Percentiles rank a stretch among this genome's conserved stretches.
Conservation (phyloP, 1,140 invertebrate species). For the Drosophila elegans region DNA sequence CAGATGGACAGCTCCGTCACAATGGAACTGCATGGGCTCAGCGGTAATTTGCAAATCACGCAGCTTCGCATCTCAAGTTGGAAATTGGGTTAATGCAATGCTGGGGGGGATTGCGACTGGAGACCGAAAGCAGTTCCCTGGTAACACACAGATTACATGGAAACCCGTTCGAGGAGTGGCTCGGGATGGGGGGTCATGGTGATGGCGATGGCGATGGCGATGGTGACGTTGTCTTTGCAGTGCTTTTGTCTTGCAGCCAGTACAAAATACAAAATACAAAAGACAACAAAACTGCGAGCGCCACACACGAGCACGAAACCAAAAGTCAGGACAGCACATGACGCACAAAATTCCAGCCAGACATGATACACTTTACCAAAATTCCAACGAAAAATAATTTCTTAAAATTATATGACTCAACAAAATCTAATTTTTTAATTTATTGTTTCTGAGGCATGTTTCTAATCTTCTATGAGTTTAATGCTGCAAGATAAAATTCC, state of each 20-base stretch:
- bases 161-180: constrained; percentile 50
- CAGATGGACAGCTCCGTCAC: constrained; percentile 41
- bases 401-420: constrained; percentile 4
- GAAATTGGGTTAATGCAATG: constrained; percentile 82
- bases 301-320: constrained; percentile 58
- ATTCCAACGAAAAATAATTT: neutral
- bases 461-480: neutral
- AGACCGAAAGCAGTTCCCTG: constrained; percentile 32
- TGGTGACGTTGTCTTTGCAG: constrained; percentile 55
- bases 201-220: constrained; percentile 3
- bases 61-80: constrained; percentile 80
- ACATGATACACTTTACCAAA: constrained; percentile 24
- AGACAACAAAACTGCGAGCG: constrained; percentile 75
- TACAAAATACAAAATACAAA: constrained; percentile 81
- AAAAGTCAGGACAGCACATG: constrained; percentile 52
- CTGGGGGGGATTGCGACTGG: constrained; percentile 35
- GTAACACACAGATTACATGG: constrained; percentile 61
- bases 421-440: neutral
- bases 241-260: constrained; percentile 72
- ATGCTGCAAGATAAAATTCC: neutral
- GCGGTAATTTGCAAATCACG: constrained; percentile 78
- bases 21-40: constrained; percentile 40
- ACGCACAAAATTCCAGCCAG: constrained; percentile 71
- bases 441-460: too few species aligned
- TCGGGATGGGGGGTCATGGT: neutral